Conservation (phyloP, 2,113 vertebrate species). For the Peucedramus taeniatus region DNA sequence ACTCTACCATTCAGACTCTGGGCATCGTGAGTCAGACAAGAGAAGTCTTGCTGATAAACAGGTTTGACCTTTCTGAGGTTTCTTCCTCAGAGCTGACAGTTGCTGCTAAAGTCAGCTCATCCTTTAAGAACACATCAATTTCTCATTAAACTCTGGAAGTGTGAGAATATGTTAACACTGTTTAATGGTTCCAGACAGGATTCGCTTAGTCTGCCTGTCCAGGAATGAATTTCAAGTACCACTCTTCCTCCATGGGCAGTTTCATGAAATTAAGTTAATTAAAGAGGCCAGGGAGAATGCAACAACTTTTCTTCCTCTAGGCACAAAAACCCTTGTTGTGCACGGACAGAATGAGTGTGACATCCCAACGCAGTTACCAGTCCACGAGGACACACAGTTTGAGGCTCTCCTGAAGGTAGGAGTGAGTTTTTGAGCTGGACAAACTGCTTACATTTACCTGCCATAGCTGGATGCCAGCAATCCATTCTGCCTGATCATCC, state of each 20-base stretch:
- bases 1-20: neutral
- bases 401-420: conserved; percentile 94
- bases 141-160: neutral
- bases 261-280: neutral
- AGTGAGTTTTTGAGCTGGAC: neutral
- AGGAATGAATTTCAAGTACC: neutral
- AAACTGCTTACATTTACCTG: neutral
- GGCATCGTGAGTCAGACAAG: neutral
- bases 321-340: conserved; percentile 96
- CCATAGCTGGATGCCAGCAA: neutral
- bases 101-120: neutral
- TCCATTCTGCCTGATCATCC: neutral
- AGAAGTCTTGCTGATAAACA: conserved; percentile 33
- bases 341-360: conserved; percentile 99
- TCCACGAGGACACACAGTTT: conserved; percentile 99
- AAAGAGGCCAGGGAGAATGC: neutral
- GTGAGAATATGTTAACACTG: neutral
- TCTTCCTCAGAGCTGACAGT: neutral
- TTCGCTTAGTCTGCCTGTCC: neutral
- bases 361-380: conserved; percentile 95
- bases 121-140: neutral
- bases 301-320: conserved; percentile 66
- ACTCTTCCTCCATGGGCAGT: neutral
- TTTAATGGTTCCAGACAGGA: neutral
- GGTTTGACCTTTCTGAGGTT: neutral